phyloP scores from a whole-genome alignment of 2,797 vertebrate species.

The Trachurus trachurus region DNA sequence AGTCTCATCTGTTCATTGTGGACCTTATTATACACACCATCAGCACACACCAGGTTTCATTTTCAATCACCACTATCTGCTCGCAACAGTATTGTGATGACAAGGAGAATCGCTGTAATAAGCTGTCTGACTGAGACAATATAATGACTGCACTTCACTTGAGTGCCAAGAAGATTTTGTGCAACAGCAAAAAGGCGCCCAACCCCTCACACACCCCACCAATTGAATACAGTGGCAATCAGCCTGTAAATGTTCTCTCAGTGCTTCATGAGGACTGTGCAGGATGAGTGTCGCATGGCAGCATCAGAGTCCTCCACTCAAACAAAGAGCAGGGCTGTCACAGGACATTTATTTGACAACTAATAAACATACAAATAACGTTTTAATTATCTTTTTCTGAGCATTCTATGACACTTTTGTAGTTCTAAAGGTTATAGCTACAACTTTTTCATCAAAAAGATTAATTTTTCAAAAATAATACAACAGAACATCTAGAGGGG shows the following conservation, averaged over 20 bases:
- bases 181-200: background rate
- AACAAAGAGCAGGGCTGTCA: background rate
- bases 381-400: too few relatives aligned
- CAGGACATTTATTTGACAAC: too few relatives aligned
- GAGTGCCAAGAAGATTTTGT: conserved; percentile 24
- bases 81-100: conserved; percentile 35
- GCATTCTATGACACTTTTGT: too few relatives aligned
- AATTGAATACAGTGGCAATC: conserved; percentile 37
- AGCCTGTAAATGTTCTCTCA: conserved; percentile 17
- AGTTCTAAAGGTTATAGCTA: too few relatives aligned
- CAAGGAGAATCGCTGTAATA: conserved; percentile 49
- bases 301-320: background rate
- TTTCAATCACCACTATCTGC: conserved; percentile 50
- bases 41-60: conserved; percentile 23
- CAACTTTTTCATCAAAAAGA: too few relatives aligned
- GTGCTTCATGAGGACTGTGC: conserved; percentile 19
- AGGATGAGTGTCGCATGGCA: background rate
- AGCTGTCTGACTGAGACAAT: conserved; percentile 52
- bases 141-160: conserved; percentile 60
- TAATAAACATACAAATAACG: too few relatives aligned
- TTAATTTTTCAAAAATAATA: too few relatives aligned
- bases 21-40: conserved; percentile 2
- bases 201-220: background rate
- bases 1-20: background rate
- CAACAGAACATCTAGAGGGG: too few relatives aligned